Evolutionary conservation across 2,113 vertebrate genomes (phyloP).

Genomic region (Phainopepla nitens): DNA sequence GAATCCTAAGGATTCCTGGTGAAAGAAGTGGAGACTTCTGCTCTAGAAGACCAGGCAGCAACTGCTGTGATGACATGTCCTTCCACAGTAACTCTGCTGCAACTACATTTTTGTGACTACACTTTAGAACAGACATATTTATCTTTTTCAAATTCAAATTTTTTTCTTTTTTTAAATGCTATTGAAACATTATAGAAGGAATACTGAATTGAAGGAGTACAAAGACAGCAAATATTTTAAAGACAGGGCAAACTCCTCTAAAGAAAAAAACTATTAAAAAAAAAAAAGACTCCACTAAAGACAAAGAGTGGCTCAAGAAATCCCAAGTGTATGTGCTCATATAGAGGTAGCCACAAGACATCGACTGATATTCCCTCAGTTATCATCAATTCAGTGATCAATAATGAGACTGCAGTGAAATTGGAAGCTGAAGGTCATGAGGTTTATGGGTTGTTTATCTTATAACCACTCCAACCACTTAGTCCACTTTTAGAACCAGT

Average conservation of each 20-base stretch:
- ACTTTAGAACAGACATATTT: background rate
- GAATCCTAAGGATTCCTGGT: background rate
- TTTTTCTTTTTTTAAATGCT: background rate
- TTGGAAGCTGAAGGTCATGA: background rate
- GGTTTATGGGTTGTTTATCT: background rate
- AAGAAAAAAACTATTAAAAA: background rate
- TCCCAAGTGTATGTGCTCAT: background rate
- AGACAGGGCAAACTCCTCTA: background rate
- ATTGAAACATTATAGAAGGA: background rate
- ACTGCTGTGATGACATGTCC: background rate
- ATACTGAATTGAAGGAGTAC: background rate
- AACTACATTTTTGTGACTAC: background rate
- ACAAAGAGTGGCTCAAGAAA: background rate
- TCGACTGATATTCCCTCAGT: background rate
- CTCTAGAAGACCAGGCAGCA: background rate
- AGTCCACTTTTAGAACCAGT: background rate
- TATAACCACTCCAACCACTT: background rate
- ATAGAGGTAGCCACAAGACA: background rate
- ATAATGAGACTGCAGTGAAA: background rate
- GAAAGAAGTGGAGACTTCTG: background rate
- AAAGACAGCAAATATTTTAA: background rate
- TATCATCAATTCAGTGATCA: background rate
- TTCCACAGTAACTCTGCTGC: background rate
- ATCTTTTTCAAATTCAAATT: background rate
- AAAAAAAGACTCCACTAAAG: background rate